A percentile compares a stretch with the other conserved stretches of the same genome.
Evolutionary conservation across 2,113 vertebrate species (phyloP).

Genomic region (Myrmecophaga tridactyla): DNA sequence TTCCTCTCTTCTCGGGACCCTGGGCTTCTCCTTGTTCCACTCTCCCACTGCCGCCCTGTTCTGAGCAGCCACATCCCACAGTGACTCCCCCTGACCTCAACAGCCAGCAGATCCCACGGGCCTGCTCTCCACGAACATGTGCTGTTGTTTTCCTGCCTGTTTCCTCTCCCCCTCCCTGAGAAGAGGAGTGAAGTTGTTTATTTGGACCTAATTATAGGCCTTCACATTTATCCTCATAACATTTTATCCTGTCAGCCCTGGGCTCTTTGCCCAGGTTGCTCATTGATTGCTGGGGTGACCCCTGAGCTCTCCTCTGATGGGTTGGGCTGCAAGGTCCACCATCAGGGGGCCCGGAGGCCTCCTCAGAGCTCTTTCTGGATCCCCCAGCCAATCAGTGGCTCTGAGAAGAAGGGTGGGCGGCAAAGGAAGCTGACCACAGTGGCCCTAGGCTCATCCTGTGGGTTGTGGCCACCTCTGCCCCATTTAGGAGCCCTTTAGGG

Average conservation of each 20-base stretch:
- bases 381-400: background rate
- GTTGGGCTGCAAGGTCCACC: background rate
- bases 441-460: background rate
- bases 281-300: fast-evolving
- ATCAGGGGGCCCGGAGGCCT: background rate
- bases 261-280: background rate
- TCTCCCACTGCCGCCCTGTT: background rate
- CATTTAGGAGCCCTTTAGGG: background rate
- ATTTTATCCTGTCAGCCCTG: background rate
- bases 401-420: too few relatives aligned
- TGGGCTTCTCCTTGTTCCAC: background rate
- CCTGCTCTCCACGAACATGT: background rate
- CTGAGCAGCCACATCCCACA: background rate
- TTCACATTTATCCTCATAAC: conserved; percentile 12
- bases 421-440: too few relatives aligned
- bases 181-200: conserved; percentile 44
- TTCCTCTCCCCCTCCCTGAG: background rate
- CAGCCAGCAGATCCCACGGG: background rate
- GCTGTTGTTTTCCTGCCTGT: conserved; percentile 4
- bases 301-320: background rate
- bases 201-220: conserved; percentile 60
- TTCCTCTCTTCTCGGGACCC: background rate
- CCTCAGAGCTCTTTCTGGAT: background rate
- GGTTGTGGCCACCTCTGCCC: background rate
- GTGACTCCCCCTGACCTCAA: background rate